Evolutionary conservation across 2,888 invertebrate genomes (phyloP), one percentile per base, ranked within the genome.

Genomic region (Drosophila mayaguana): DNA sequence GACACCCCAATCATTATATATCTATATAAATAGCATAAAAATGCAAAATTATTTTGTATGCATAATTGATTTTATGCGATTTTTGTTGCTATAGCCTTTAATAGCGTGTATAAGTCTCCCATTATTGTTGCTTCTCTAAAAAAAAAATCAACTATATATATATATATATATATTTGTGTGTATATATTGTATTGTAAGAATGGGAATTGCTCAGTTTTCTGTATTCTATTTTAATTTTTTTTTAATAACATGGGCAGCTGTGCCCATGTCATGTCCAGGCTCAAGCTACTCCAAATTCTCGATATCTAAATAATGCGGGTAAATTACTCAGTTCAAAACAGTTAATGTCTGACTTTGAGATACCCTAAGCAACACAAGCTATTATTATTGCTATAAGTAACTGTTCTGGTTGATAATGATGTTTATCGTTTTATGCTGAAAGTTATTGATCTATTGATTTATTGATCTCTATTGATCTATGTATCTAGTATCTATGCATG

Each of bases 51-150:
- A 68, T 71, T 81, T 79, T 84, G 89, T 87, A 81, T 84, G 84
- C 89, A 84, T 89, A 84, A 84, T 84, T 87, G 85, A 84, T 84
- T 84, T 84, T 70, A 9, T 38, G 78, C 72, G 67, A 78, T 73
- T 70, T 12, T 63, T 57, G 62, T 63, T 57, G 65, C 55, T 55
- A 63, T 63, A 56, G 79, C 82, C 82, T 81, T 82, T 81, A 70
- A 78, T 71, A 78, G 72, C 61, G 45, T 78, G 68, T 72, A 55
- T 63, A 54, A 62, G 50, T 36, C 22, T 62, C 22, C 53, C 43
- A 51, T 34, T 54, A 50, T 61, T 65, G 42, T 55, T 72, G 43
- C n/a, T 55, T 25, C 34, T 50, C 54, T 63, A 46, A 63, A 46
- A 46, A 45, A 34, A 34, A 57, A 28, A 7, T 1, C 1, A 20